A percentile compares a stretch with the other conserved stretches of the same genome.
Evolutionary conservation across 2,888 invertebrate species (phyloP).

Genomic region (Noctua janthe): DNA sequence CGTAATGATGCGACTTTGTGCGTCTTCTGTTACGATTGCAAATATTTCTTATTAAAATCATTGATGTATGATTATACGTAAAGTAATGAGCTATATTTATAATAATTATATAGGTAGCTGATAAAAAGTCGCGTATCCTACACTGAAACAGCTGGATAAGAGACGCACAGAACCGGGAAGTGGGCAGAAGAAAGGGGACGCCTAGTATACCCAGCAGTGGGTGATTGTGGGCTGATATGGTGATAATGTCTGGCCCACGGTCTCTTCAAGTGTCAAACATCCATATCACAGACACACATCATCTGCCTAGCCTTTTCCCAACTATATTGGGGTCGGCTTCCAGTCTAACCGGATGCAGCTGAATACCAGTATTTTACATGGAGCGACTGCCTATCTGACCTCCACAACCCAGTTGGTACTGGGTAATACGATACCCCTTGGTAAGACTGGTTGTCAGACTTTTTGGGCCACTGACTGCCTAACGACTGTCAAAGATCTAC

Average conservation of each 20-base stretch:
- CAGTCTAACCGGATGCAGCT: no score
- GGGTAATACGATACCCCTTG: no score
- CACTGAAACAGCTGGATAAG: background rate
- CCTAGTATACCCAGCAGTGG: background rate
- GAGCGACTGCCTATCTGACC: no score
- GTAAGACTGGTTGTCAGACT: no score
- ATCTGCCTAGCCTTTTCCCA: no score
- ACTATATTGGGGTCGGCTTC: no score
- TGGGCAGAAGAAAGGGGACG: background rate
- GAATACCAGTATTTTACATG: no score
- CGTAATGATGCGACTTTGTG: slow-evolving; percentile 54
- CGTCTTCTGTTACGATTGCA: slow-evolving; percentile 33
- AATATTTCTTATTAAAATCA: slow-evolving; percentile 13
- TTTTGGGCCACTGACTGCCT: no score
- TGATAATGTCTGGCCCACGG: background rate
- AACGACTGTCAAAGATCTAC: no score
- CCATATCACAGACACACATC: background rate
- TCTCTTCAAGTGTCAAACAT: background rate
- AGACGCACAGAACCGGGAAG: background rate
- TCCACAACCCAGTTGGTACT: no score
- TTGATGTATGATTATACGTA: background rate
- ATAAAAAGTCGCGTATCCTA: background rate
- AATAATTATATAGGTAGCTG: background rate
- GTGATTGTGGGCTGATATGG: background rate
- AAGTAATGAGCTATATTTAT: background rate